phyloP scores from a whole-genome alignment of 2,113 vertebrate genomes.

The Nymphicus hollandicus region DNA sequence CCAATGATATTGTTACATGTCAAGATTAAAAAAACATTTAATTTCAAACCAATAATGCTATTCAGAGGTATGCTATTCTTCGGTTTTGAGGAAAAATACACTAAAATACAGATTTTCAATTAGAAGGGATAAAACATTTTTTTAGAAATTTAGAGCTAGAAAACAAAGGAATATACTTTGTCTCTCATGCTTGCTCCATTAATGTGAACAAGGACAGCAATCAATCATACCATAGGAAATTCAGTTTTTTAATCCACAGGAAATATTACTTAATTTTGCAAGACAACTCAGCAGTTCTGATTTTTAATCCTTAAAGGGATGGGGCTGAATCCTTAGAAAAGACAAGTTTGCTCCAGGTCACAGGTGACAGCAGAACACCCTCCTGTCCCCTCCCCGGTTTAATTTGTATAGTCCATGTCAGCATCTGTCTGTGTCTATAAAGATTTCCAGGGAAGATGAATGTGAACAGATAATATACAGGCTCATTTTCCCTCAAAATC shows the following conservation, averaged over 20 bases:
- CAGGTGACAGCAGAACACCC: background rate
- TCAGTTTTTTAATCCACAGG: background rate
- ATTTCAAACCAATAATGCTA: background rate
- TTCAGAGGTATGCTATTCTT: background rate
- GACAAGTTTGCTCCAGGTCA: background rate
- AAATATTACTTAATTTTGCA: background rate
- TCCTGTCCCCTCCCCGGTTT: background rate
- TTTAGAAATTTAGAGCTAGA: background rate
- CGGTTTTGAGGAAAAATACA: background rate
- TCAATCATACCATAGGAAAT: background rate
- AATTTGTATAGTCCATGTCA: background rate
- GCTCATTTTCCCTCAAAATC: background rate
- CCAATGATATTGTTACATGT: background rate
- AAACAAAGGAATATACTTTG: background rate
- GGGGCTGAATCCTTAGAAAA: background rate
- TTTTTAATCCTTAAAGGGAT: background rate
- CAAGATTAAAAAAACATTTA: background rate
- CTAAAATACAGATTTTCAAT: background rate
- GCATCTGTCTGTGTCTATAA: background rate
- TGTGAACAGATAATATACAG: background rate
- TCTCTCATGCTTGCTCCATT: background rate
- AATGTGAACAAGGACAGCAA: background rate
- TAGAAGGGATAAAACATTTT: background rate
- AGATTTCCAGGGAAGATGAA: background rate
- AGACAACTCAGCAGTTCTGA: background rate